Evolutionary conservation across 2,113 vertebrate genomes (phyloP).

Genomic region (Alces alces): DNA sequence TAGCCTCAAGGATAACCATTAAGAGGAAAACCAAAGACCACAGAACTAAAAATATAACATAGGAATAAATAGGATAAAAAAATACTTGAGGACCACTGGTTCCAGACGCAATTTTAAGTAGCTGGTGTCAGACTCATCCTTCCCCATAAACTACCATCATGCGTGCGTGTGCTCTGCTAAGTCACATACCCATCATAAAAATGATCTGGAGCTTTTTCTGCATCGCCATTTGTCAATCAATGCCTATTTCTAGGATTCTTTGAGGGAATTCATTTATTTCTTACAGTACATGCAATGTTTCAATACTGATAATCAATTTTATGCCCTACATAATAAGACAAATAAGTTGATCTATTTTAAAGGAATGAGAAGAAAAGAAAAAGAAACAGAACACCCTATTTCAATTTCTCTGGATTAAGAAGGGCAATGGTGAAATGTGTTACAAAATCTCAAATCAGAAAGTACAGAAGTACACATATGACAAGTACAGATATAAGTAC

Average conservation of each 20-base stretch:
- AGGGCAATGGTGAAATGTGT: background rate
- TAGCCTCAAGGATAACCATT: background rate
- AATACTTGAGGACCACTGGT: background rate
- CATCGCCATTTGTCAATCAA: slow-evolving; percentile 15
- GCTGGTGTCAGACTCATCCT: background rate
- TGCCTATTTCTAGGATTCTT: slow-evolving; percentile 20
- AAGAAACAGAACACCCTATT: background rate
- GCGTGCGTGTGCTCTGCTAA: background rate
- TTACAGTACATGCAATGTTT: slow-evolving; percentile 14
- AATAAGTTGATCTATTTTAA: slow-evolving; percentile 5
- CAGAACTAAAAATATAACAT: background rate
- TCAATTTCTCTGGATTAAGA: background rate
- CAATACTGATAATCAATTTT: slow-evolving; percentile 30
- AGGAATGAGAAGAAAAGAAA: background rate
- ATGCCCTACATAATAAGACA: background rate
- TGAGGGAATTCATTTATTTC: slow-evolving; percentile 40
- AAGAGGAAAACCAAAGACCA: background rate
- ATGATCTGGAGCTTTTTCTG: slow-evolving; percentile 6
- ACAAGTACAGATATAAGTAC: background rate
- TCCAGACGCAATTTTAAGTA: background rate
- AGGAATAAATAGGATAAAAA: background rate
- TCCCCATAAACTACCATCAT: background rate
- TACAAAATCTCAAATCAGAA: background rate
- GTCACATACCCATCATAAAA: background rate
- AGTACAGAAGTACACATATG: background rate